Evolutionary conservation across 2,113 vertebrate species (phyloP), one percentile per base, ranked within the genome.

Genomic region (Merops nubicus): DNA sequence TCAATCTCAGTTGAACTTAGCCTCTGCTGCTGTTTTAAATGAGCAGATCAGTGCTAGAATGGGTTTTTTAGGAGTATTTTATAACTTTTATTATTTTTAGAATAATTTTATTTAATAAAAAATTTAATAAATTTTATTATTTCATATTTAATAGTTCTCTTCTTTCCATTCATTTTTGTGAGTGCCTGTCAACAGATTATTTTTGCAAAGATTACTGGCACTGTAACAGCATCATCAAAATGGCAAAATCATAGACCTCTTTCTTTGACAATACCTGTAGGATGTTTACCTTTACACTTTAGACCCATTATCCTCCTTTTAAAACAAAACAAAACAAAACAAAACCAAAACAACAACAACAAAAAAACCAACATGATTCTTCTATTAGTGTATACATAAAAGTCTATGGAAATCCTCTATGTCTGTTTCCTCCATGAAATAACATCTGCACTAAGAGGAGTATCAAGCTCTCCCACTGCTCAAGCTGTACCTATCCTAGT

Each of bases 131-230:
- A n/a, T n/a, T n/a, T n/a, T n/a, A n/a, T n/a, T n/a, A n/a, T n/a
- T n/a, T n/a, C n/a, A n/a, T n/a, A n/a, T n/a, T n/a, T n/a, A 48
- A 73, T 76, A 79, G 69, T 62, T 92, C 74, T 45, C 54, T 68
- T 78, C 47, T 77, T 89, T 47, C 26, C 84, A 22, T 50, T 91
- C 38, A 53, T 82, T 97, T 94, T 80, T 86, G 40, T 54, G 54
- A 73, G 28, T 47, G 42, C 50, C 68, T 77, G 86, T 96, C 65
- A 85, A 88, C 62, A 92, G 70, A 91, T 93, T 85, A 51, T 89
- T 96, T 96, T 93, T 92, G 38, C 74, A 93, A 84, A 83, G 42
- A 67, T 91, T 47, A 89, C 53, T 81, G 79, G 76, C 57, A 42
- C 36, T 87, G 54, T 76, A 65, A 75, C 0, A 1, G 43, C 50